Percentiles rank a stretch among this genome's conserved stretches.
phyloP scores from a whole-genome alignment of 2,888 invertebrate genomes.

The Clostera curtula region DNA sequence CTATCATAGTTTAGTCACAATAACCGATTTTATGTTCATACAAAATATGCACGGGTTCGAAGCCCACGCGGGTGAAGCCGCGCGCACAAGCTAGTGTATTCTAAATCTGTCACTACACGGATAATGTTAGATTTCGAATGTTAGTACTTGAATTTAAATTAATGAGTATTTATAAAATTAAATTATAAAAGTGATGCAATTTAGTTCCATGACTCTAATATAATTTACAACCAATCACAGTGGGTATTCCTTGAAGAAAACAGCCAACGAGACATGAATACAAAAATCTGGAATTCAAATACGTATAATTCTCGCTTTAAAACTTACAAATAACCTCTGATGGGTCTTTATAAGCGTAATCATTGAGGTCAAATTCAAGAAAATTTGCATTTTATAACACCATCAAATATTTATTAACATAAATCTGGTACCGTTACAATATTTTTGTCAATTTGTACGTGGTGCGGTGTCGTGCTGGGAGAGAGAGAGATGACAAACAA shows the following conservation, averaged over 20 bases:
- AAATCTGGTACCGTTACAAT: conserved; percentile 29
- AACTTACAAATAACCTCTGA: conserved; percentile 6
- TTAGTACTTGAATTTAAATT: too few species aligned
- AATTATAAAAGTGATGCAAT: conserved; percentile 15
- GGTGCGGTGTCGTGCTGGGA: conserved; percentile 44
- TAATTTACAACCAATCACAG: conserved; percentile 13
- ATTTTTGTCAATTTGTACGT: conserved; percentile 54
- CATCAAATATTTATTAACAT: conserved; percentile 18
- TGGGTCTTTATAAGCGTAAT: conserved; percentile 15
- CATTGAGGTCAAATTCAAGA: conserved; percentile 11
- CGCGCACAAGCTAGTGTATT: too few species aligned
- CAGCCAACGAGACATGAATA: conserved; percentile 11
- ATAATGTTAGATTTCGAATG: too few species aligned
- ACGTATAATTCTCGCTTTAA: conserved; percentile 10
- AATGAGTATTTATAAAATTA: conserved; percentile 12
- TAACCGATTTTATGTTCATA: too few species aligned
- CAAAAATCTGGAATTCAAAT: conserved; percentile 12
- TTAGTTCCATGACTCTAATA: conserved; percentile 16
- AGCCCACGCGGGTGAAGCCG: too few species aligned
- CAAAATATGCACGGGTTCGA: too few species aligned
- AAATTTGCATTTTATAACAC: conserved; percentile 21
- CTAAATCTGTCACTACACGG: too few species aligned
- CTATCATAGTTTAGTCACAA: too few species aligned
- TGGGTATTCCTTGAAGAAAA: conserved; percentile 11
- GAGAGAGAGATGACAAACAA: conserved; percentile 54